Base-by-base conservation (phyloP, 2,113 vertebrate genomes). In the Myiagra hebetior region DNA sequence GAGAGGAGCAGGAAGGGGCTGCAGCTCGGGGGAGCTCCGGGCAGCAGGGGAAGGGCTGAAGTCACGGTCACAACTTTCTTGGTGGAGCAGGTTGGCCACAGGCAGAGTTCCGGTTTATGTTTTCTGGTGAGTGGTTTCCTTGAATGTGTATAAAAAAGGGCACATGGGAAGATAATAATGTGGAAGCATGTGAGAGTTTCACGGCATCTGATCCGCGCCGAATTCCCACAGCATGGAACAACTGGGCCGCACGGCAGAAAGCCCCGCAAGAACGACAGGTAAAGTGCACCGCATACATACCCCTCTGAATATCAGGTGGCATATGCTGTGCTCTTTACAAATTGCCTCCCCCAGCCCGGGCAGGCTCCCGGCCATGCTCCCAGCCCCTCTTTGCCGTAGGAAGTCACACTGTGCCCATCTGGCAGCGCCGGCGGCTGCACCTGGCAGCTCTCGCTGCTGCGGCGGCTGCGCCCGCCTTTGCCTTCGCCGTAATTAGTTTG, bases 391-490 rank as follows among this genome's bases (percentile, higher is more conserved):
- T 3, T 49, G 86, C 37, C 67, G 57, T n/a, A 6, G 1, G n/a
- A 6, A 94, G 44, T 87, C 93, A 69, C 88, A 78, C 88, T 92
- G 92, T 77, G 95, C 86, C 90, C 95, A 94, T 94, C 93, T 95
- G 95, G 88, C 76, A 75, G 27, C 16, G 75, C 85, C 75, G 7
- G 46, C 50, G 73, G 84, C 94, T 57, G 86, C 4, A 88, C 94
- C 90, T 95, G 91, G 84, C 83, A 44, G 69, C 80, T 78, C 35
- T 92, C 15, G 50, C 80, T 60, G 94, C 75, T 53, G 73, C 70
- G 6, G 74, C 3, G 50, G 46, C 91, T 59, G 41, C 4, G 1
- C 82, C 72, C 3, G 0, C 47, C 52, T 92, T 87, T 81, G 91
- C 79, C 53, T 90, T 77, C 13, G 72, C 20, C 1, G 28, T 77